Evolutionary conservation across 1,140 invertebrate genomes (phyloP).

Genomic region (Drosophila parvula): DNA sequence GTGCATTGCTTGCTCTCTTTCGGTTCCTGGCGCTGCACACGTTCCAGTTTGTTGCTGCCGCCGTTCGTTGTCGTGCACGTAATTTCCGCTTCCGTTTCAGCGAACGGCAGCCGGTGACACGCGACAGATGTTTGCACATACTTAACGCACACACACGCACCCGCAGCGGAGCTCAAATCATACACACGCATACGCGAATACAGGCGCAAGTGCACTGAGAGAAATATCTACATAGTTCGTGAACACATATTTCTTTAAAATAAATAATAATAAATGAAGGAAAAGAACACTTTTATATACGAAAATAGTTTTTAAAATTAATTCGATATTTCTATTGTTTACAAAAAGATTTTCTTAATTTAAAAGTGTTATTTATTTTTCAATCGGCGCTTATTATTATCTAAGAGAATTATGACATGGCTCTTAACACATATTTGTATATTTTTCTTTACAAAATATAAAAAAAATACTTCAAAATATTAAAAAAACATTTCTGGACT

Average conservation of each 20-base stretch:
- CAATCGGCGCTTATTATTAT: no score
- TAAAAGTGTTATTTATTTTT: no score
- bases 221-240: background rate
- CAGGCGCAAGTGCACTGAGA: background rate
- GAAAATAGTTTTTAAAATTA: no score
- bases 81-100: constrained; percentile 81
- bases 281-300: no score
- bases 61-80: constrained; percentile 66
- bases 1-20: constrained; percentile 15
- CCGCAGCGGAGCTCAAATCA: background rate
- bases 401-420: no score
- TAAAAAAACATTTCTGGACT: no score
- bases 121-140: constrained; percentile 81
- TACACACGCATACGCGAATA: constrained; percentile 14
- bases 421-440: no score
- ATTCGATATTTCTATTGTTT: no score
- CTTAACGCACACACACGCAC: constrained; percentile 46
- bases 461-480: no score
- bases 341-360: no score
- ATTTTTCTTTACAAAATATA: no score
- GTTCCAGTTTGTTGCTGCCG: constrained; percentile 57
- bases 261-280: background rate
- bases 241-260: background rate
- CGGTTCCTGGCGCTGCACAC: constrained; percentile 37
- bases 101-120: constrained; percentile 75